These are phyloP conservation scores for Botia kubotai DNA, from an alignment of 2,797 vertebrate species.

Conservation along the genomic window DNA sequence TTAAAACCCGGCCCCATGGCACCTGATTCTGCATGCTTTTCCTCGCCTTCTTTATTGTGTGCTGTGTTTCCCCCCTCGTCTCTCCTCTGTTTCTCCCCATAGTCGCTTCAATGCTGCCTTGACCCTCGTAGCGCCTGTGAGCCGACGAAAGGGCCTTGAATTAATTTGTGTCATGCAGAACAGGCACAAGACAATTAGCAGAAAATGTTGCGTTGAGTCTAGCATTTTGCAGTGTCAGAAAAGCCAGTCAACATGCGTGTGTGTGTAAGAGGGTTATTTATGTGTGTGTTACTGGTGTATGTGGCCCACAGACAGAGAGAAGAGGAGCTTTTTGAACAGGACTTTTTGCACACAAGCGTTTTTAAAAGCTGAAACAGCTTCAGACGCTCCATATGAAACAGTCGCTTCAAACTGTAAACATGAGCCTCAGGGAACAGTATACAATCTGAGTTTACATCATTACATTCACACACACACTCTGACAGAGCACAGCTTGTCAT, in stretches of 20 bases:
- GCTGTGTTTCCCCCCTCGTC: slow-evolving; percentile 58
- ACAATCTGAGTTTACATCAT: slow-evolving; percentile 33
- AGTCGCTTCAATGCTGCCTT: slow-evolving; percentile 48
- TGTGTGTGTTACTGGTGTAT: slow-evolving; percentile 49
- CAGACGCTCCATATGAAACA: slow-evolving; percentile 47
- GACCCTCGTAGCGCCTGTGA: slow-evolving; percentile 63
- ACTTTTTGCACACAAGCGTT: not conserved
- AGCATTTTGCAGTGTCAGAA: slow-evolving; percentile 63
- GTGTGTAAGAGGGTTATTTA: slow-evolving; percentile 3
- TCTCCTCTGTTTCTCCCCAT: slow-evolving; percentile 11
- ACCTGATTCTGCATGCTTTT: slow-evolving; percentile 31
- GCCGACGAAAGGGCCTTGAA: slow-evolving; percentile 59
- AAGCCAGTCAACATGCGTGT: slow-evolving; percentile 5
- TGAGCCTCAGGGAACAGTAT: slow-evolving; percentile 23
- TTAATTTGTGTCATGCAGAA: slow-evolving; percentile 64
- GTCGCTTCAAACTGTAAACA: slow-evolving; percentile 44
- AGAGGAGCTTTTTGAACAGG: slow-evolving; percentile 37
- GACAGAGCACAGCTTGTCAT: not conserved
- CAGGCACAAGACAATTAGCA: slow-evolving; percentile 66
- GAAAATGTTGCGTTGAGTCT: slow-evolving; percentile 63
- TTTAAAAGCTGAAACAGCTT: slow-evolving; percentile 36
- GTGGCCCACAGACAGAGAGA: slow-evolving; percentile 28
- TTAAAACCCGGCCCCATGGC: slow-evolving; percentile 27
- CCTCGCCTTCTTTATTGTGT: slow-evolving; percentile 36
- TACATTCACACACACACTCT: slow-evolving; percentile 4